Percentiles rank a stretch among this genome's conserved stretches.
phyloP scores from a whole-genome alignment of 2,113 vertebrate species.

The Lepus europaeus region DNA sequence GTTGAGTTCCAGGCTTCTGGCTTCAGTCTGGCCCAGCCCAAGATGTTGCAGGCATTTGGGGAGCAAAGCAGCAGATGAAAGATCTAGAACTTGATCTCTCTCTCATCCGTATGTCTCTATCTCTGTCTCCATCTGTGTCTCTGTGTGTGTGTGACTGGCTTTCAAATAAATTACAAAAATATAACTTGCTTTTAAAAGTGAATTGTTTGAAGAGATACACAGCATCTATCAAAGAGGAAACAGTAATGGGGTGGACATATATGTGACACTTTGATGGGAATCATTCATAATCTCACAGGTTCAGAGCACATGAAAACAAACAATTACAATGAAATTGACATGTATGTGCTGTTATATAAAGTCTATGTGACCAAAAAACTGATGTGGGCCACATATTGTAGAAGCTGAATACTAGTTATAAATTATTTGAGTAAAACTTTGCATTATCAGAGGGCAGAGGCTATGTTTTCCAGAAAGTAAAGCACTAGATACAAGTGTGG shows the following conservation, averaged over 20 bases:
- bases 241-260: not conserved
- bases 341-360: not conserved
- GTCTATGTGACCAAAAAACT: not conserved
- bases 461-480: not conserved
- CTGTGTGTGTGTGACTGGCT: no score
- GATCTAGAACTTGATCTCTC: no score
- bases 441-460: not conserved
- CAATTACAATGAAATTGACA: not conserved
- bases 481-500: not conserved
- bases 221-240: not conserved
- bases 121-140: no score
- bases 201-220: not conserved
- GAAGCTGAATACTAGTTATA: not conserved
- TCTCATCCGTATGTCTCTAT: no score
- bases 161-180: no score
- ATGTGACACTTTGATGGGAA: not conserved
- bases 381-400: not conserved
- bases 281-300: not conserved
- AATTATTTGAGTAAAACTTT: not conserved
- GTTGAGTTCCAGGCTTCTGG: no score
- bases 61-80: no score
- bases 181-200: no score
- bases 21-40: no score
- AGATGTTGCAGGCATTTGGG: no score
- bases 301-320: not conserved